Base-by-base conservation (phyloP, 1,140 invertebrate species). In the Samia ricini region DNA sequence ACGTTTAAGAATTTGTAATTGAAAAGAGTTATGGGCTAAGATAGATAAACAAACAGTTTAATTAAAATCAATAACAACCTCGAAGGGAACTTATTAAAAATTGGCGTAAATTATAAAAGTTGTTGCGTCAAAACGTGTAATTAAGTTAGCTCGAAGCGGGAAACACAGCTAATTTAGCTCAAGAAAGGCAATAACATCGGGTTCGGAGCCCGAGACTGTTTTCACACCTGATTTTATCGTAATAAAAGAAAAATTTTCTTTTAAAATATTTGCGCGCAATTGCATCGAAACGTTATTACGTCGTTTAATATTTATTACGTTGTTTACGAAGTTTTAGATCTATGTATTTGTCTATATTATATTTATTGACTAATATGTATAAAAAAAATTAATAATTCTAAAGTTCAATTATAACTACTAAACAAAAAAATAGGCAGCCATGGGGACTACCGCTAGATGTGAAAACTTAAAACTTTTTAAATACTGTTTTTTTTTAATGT, bases 131-230 rank as follows among this genome's bases (percentile, higher is more conserved):
- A 65, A 69, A 57, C 69, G 50, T 57, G 49, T 66, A 66, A 70
- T 66, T 66, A 70, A 73, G 36, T 70, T 70, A 66, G 56, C 60
- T 42, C 19, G 60, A 61, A 42, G 61, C 52, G 51, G 63, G 54
- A 64, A 68, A 64, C 49, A 61, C 26, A 22, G 29, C 63, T 68
- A 66, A 66, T 62, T 68, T 63, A 60, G 54, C 49, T 54, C 48
- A 42, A 59, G 49, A 26, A 29, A 26, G 22, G 23, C 51, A 42
- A 42, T 42, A 42, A 42, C 33, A 42, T 42, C 33, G 33, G 33
- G 33, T 42, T 15, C 33, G 33, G 33, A 42, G 33, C 33, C 4
- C 15, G 10, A 15, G 8, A 21, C 19, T 23, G 20, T 21, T 52
- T 52, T 23, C 20, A 23, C 51, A 52, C 51, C 51, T 52, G 51